Conservation (phyloP, 2,888 invertebrate species). For the Scaptomyza flava region DNA sequence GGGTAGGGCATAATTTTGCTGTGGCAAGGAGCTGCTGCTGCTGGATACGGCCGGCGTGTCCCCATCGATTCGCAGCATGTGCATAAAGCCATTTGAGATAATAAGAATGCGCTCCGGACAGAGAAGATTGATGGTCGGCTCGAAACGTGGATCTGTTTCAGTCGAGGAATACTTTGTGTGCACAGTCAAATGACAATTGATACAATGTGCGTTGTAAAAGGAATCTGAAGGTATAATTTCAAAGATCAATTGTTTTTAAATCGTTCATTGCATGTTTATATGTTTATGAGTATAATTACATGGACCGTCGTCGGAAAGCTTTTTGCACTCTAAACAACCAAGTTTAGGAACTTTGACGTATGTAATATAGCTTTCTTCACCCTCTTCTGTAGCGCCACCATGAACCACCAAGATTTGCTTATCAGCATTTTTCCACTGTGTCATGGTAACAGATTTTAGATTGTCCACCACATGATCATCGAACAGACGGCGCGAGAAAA, state of each 20-base stretch:
- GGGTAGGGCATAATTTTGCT: slow-evolving; percentile 46
- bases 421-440: slow-evolving; percentile 87
- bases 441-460: slow-evolving; percentile 87
- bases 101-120: slow-evolving; percentile 91
- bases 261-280: too few species aligned
- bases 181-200: slow-evolving; percentile 95
- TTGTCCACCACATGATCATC: slow-evolving; percentile 87
- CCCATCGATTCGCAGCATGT: slow-evolving; percentile 89
- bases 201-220: slow-evolving; percentile 89
- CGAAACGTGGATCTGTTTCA: slow-evolving; percentile 92
- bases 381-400: slow-evolving; percentile 84
- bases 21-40: slow-evolving; percentile 34
- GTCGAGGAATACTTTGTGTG: slow-evolving; percentile 96
- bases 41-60: slow-evolving; percentile 79
- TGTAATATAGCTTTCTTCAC: slow-evolving; percentile 84
- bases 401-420: slow-evolving; percentile 87
- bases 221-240: slow-evolving; percentile 81
- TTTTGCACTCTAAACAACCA: slow-evolving; percentile 87
- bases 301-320: slow-evolving; percentile 82
- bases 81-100: slow-evolving; percentile 93
- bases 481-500: slow-evolving; percentile 86
- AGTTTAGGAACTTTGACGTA: slow-evolving; percentile 86
- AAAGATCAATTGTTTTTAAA: background rate
- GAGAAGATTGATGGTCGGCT: slow-evolving; percentile 88
- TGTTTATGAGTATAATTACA: slow-evolving; percentile 61